Evolutionary conservation across 2,888 invertebrate species (phyloP).

Genomic region (Caenorhabditis sinica): DNA sequence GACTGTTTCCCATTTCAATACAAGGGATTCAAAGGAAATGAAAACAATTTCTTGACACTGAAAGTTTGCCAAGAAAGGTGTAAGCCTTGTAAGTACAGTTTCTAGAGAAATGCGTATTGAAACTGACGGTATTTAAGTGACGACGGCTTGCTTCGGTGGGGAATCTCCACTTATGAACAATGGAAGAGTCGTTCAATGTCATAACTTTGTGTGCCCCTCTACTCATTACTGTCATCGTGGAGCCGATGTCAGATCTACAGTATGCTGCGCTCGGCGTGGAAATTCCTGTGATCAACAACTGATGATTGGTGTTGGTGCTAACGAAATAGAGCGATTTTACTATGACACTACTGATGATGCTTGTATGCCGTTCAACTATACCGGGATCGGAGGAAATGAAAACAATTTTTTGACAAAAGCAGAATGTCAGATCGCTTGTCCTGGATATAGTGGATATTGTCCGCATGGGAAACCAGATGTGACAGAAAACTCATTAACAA

Average conservation of each 20-base stretch:
- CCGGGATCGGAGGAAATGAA: slow-evolving; percentile 80
- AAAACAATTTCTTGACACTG: slow-evolving; percentile 82
- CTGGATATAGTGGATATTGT: slow-evolving; percentile 75
- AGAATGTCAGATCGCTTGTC: slow-evolving; percentile 75
- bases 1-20: slow-evolving; percentile 74
- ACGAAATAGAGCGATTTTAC: slow-evolving; percentile 73
- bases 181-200: slow-evolving; percentile 72
- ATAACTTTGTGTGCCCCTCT: slow-evolving; percentile 73
- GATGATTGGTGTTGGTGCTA: slow-evolving; percentile 77
- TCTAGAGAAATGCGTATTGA: neutral
- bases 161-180: slow-evolving; percentile 71
- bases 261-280: slow-evolving; percentile 77
- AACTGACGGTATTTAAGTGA: slow-evolving; percentile 63
- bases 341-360: slow-evolving; percentile 75
- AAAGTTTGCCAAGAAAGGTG: slow-evolving; percentile 78
- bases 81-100: slow-evolving; percentile 71
- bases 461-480: slow-evolving; percentile 80
- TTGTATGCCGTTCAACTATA: slow-evolving; percentile 78
- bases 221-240: slow-evolving; percentile 80
- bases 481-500: slow-evolving; percentile 54
- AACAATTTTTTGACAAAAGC: slow-evolving; percentile 80
- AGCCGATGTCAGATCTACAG: slow-evolving; percentile 66
- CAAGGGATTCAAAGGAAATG: slow-evolving; percentile 73
- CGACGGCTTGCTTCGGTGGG: slow-evolving; percentile 76
- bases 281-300: slow-evolving; percentile 79